These are phyloP conservation scores for Plusia festucae DNA, from an alignment of 2,888 invertebrate genomes.

Conservation along the genomic window DNA sequence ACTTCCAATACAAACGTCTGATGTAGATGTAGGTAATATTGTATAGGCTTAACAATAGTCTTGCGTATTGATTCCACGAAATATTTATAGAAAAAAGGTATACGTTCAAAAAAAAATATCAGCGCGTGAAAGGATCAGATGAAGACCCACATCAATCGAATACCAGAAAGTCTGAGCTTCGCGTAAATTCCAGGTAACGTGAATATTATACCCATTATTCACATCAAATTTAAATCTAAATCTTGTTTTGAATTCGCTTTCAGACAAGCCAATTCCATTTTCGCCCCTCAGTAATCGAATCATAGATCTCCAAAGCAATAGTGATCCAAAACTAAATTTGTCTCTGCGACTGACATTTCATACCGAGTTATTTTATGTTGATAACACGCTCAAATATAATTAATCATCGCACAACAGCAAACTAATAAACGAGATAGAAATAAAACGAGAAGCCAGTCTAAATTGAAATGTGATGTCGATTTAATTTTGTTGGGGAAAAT, in stretches of 20 bases:
- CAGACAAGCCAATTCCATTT: constrained; percentile 3
- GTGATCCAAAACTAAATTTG: not conserved
- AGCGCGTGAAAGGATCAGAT: not conserved
- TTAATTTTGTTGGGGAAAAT: constrained; percentile 13
- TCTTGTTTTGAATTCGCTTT: not conserved
- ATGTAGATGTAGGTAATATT: too few species aligned
- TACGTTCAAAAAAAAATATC: not conserved
- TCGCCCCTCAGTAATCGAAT: not conserved
- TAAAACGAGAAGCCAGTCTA: constrained; percentile 13
- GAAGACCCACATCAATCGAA: constrained; percentile 2
- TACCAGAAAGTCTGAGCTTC: constrained; percentile 2
- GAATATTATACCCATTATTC: not conserved
- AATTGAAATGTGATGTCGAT: constrained; percentile 24
- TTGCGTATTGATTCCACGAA: not conserved
- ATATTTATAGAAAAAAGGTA: not conserved
- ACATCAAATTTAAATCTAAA: not conserved
- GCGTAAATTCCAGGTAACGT: not conserved
- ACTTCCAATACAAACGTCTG: too few species aligned
- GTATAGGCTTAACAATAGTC: too few species aligned
- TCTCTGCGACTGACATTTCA: not conserved
- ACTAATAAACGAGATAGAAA: constrained; percentile 12
- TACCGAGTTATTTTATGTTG: constrained; percentile 13
- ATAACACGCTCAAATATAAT: constrained; percentile 11
- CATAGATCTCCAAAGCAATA: constrained; percentile 3
- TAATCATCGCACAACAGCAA: constrained; percentile 1